phyloP scores from a whole-genome alignment of 2,797 vertebrate genomes.

The Kryptopterus vitreolus region DNA sequence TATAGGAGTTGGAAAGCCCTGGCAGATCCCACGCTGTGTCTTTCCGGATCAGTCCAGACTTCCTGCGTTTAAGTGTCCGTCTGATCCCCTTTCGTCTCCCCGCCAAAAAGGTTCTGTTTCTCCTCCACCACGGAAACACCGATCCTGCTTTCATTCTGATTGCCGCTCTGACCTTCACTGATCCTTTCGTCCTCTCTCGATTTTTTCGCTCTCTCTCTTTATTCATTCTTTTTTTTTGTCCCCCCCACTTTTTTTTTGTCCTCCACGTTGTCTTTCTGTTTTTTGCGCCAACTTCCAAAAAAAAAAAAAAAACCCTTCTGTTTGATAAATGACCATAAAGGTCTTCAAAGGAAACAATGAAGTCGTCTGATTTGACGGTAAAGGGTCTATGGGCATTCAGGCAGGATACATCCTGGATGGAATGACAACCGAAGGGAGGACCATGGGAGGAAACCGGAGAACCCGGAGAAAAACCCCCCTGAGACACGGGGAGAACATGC shows the following conservation, averaged over 20 bases:
- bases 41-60: slow-evolving; percentile 50
- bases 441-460: too few species aligned
- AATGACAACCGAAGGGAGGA: too few species aligned
- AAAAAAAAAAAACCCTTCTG: too few species aligned
- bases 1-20: slow-evolving; percentile 24
- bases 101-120: slow-evolving; percentile 23
- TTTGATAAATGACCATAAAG: slow-evolving; percentile 23
- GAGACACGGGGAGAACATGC: too few species aligned
- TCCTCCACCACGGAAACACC: slow-evolving; percentile 18
- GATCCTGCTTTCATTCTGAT: slow-evolving; percentile 30
- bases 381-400: too few species aligned
- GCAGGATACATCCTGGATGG: too few species aligned
- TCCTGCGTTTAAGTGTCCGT: slow-evolving; percentile 56
- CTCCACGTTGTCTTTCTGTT: too few species aligned
- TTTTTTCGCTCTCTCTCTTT: slow-evolving; percentile 25
- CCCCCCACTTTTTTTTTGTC: background rate
- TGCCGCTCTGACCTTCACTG: slow-evolving; percentile 40
- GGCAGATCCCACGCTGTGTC: slow-evolving; percentile 36
- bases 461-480: too few species aligned
- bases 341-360: slow-evolving; percentile 25
- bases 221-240: slow-evolving; percentile 29
- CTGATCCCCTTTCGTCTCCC: slow-evolving; percentile 44
- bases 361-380: too few species aligned
- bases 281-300: too few species aligned
- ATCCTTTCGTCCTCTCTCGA: slow-evolving; percentile 10